Conservation (phyloP, 2,113 vertebrate species). For the Apaloderma vittatum region DNA sequence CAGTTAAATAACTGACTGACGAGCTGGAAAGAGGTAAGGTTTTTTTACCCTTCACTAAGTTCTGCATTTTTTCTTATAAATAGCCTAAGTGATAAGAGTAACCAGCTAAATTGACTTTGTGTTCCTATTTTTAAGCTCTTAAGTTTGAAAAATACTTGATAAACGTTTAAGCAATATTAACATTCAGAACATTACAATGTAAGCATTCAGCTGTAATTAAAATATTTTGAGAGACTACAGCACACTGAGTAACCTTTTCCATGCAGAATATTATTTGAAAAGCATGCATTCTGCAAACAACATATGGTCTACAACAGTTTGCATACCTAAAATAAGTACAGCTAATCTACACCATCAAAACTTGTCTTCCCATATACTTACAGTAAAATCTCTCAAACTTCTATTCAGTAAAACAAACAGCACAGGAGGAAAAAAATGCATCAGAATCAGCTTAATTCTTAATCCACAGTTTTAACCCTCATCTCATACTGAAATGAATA, state of each 20-base stretch:
- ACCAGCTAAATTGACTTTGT: background rate
- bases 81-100: background rate
- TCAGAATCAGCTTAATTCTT: background rate
- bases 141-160: background rate
- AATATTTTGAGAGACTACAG: background rate
- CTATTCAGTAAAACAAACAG: background rate
- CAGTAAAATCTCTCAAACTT: background rate
- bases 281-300: background rate
- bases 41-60: background rate
- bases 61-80: background rate
- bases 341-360: background rate
- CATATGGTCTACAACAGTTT: background rate
- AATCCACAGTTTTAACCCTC: background rate
- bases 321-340: background rate
- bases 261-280: background rate
- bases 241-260: background rate
- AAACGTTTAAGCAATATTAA: background rate
- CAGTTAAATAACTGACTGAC: background rate
- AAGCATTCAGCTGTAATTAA: background rate
- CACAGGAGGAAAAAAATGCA: too few relatives aligned
- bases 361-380: background rate
- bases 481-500: background rate
- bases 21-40: background rate
- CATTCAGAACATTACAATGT: background rate
- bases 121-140: background rate